Percentiles rank a stretch among this genome's conserved stretches.
Evolutionary conservation across 2,113 vertebrate genomes (phyloP).

Genomic region (Crypturellus undulatus): DNA sequence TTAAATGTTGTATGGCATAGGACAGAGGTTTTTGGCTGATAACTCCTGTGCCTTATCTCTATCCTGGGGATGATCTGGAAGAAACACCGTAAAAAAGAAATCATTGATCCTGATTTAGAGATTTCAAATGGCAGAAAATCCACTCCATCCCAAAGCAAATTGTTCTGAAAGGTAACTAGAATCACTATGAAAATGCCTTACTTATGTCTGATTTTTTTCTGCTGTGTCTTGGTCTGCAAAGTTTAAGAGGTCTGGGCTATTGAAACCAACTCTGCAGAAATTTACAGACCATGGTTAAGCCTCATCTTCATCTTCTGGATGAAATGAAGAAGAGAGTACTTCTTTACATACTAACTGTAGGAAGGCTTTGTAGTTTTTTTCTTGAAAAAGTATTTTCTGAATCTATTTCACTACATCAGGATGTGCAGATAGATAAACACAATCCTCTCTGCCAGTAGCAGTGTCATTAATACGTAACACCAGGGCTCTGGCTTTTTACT

Average conservation of each 20-base stretch:
- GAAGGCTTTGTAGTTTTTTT: neutral
- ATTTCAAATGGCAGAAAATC: constrained; percentile 36
- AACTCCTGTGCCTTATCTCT: neutral
- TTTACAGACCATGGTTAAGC: neutral
- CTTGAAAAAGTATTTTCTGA: neutral
- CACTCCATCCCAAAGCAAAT: constrained; percentile 3
- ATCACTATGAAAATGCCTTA: neutral
- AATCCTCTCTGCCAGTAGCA: neutral
- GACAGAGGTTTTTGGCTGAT: neutral
- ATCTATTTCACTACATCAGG: neutral
- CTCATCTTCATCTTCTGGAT: neutral
- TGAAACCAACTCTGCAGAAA: neutral
- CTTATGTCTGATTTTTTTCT: neutral
- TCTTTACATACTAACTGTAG: neutral
- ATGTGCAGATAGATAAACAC: neutral
- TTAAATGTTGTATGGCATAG: neutral
- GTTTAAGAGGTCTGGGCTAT: constrained; percentile 8
- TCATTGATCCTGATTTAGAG: neutral
- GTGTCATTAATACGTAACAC: neutral
- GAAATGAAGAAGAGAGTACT: neutral
- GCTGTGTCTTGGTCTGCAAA: constrained; percentile 5
- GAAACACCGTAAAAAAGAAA: neutral
- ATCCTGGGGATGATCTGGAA: neutral
- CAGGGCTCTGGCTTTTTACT: neutral
- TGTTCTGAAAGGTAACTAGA: constrained; percentile 44